Base-by-base conservation (phyloP, 2,797 vertebrate species). In the Mycteria americana region DNA sequence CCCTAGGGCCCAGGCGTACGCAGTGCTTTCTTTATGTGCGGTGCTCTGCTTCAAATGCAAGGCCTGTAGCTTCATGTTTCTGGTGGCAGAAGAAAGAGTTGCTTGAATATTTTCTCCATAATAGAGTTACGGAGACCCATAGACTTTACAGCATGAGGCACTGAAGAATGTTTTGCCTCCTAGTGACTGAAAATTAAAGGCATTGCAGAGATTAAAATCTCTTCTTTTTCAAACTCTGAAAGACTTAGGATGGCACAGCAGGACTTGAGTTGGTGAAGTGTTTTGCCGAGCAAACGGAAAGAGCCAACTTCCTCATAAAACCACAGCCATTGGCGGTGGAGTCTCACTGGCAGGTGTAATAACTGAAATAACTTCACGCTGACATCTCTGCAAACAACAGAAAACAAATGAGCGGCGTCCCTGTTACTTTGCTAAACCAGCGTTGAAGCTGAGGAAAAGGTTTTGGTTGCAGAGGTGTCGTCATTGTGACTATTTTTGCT, bases 21-120 rank as follows among this genome's bases (percentile, higher is more conserved):
- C 2, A 2, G 31, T 31, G 18, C 39, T 63, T 65, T 70, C 50
- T 72, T 30, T 33, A 33, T 2, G 0, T 23, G 14, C 0, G 0
- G 35, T 85, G 43, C 64, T 79, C 13, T 46, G 41, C 50, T 95
- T 76, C 67, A 70, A n/a, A 64, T 31, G 17, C 68, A 45, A 56
- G 75, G 73, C 53, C 85, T 85, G 65, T 31, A 56, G 70, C 75
- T 89, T 76, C 43, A 6, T 7, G 22, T 57, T 70, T 65, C 65
- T 78, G 12, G 2, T 68, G 50, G 63, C 54, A 54, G 60, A 21
- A 72, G 41, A 56, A 80, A 56, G 65, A 93, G 9, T 33, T 45
- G 53, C 72, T 84, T 46, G 35, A 80, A 8, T 35, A 28, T 91
- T 54, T 91, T 75, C 51, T 39, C 41, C 19, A 12, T 50, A 23